Base-by-base conservation (phyloP, 2,797 vertebrate species). In the Typhlichthys subterraneus region DNA sequence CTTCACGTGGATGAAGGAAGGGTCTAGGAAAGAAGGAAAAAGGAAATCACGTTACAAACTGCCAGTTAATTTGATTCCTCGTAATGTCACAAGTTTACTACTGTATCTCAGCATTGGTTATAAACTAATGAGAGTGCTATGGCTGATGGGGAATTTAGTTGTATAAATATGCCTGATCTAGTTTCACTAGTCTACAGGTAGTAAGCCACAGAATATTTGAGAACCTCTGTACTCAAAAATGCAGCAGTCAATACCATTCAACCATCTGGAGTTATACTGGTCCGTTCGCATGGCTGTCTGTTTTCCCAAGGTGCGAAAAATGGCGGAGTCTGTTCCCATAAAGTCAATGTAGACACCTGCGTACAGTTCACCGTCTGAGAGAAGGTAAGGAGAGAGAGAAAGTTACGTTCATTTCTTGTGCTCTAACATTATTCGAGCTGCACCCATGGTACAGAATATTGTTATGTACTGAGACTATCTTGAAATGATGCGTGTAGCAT, bases 251-350 rank as follows among this genome's bases (percentile, higher is more conserved):
- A 85, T 89, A 99, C 97, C 97, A 0, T 99, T 99, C 59, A 99
- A 87, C 97, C 97, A 99, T 87, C 97, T 96, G 62, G 97, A 99
- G 82, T 99, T 99, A 88, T 99, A 99, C 87, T 99, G 97, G 86
- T 99, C 97, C 0, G 97, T 99, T 63, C 97, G 93, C 96, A 99
- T 98, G 81, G 96, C 94, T 0, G 96, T 96, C 87, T 97, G 97
- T 67, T 96, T 95, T 66, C 98, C 97, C 82, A 98, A 90, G 6
- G 97, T 98, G 62, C 98, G 94, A 90, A 99, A 99, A 86, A 99
- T 95, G 80, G 98, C 96, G 0, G 98, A 97, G 0, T 99, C 98
- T 0, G 98, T 99, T 88, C 97, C 97, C 98, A 99, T 99, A 87
- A 99, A 99, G 85, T 99, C 98, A 0, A 99, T 96, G 82, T 99